Percentiles rank a stretch among this genome's conserved stretches.
These are phyloP conservation scores for Acrobasis suavella DNA, from an alignment of 2,888 invertebrate genomes.

Conservation along the genomic window DNA sequence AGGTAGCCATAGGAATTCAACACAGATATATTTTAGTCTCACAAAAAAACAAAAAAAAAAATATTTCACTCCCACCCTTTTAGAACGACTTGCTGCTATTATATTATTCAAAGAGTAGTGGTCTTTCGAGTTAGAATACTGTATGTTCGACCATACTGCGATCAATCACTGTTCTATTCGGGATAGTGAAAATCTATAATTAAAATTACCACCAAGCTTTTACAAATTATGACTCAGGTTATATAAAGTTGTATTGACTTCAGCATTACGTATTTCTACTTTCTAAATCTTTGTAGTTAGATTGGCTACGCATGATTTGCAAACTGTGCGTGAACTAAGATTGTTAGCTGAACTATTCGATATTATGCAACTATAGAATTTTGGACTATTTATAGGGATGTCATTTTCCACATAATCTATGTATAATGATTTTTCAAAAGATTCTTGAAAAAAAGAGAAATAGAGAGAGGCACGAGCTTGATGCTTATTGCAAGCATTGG, in stretches of 20 bases:
- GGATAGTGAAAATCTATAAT: background rate
- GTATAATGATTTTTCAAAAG: no score
- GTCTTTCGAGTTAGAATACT: background rate
- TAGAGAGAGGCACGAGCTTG: no score
- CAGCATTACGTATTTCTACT: constrained; percentile 11
- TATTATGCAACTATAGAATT: background rate
- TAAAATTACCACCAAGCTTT: background rate
- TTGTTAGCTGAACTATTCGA: constrained; percentile 4
- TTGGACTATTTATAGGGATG: background rate
- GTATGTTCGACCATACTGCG: background rate
- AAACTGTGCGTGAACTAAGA: constrained; percentile 13
- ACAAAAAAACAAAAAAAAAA: no score
- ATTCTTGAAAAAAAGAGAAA: no score
- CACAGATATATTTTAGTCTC: no score
- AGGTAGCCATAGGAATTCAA: no score
- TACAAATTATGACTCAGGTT: background rate
- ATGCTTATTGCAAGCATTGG: no score
- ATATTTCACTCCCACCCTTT: no score
- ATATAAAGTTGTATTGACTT: constrained; percentile 4
- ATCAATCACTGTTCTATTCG: background rate
- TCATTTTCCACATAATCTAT: no score
- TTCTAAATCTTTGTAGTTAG: constrained; percentile 12
- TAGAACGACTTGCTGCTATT: no score
- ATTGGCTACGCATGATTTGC: constrained; percentile 12
- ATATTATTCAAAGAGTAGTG: no score